Base-by-base conservation (phyloP, 2,797 vertebrate genomes). In the Microcaecilia unicolor region DNA sequence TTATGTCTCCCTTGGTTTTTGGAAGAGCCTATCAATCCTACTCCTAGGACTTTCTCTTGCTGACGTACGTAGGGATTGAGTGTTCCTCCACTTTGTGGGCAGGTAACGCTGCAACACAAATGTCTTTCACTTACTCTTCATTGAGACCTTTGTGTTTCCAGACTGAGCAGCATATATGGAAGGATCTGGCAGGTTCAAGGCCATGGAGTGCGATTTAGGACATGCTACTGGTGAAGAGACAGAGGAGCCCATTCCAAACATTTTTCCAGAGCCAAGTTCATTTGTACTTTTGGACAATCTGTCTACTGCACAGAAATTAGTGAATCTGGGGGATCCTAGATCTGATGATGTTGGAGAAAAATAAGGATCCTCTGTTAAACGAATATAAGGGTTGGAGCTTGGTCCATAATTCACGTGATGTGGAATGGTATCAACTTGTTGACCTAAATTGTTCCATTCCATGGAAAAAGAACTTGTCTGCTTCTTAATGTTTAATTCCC, bases 291-390 rank as follows among this genome's bases (percentile, higher is more conserved):
- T n/a, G n/a, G n/a, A 27, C 10, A 8, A 40, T 10, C 24, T 21
- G 13, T 27, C 28, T 41, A 41, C 28, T n/a, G 26, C n/a, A 31
- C 33, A 22, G 25, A 39, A 22, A 39, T 58, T 22, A 1, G 46
- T 32, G 51, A 59, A 53, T 34, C 14, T 42, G 0, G 54, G 63
- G 22, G 61, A 58, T 8, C 4, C 1, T 0, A 51, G 21, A 3
- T 52, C 31, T 0, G 61, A 68, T 23, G 67, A 61, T 5, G 58
- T 22, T 1, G 76, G 49, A 4, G 70, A 71, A 58, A 80, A 81
- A 36, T 79, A 75, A 23, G 81, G 70, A 16, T 79, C 74, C 57
- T 81, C 78, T 25, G 48, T 59, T 11, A 67, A 64, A 36, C 63
- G 70, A 34, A 29, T 36, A 27, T 48, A 9, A 8, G 45, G 44